phyloP scores from a whole-genome alignment of 2,888 invertebrate genomes.

The Caenorhabditis sp. region DNA sequence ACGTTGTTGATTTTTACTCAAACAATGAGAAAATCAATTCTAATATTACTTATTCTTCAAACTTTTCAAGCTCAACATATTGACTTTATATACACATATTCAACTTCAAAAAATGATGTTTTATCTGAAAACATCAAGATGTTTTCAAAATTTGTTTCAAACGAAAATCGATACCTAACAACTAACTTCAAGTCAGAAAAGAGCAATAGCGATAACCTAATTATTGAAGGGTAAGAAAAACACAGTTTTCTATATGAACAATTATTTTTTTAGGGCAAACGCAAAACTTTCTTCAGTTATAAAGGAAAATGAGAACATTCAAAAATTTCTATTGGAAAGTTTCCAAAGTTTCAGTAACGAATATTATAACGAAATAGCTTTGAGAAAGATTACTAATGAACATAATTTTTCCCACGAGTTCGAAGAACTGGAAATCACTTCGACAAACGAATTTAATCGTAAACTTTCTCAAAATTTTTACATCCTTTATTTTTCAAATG shows the following conservation, averaged over 20 bases:
- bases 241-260: background rate
- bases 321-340: background rate
- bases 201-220: background rate
- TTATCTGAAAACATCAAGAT: background rate
- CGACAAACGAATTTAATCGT: background rate
- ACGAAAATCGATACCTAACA: slow-evolving; percentile 28
- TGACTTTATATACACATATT: background rate
- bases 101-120: background rate
- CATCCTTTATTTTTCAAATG: slow-evolving; percentile 4
- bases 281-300: slow-evolving; percentile 12
- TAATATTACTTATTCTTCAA: background rate
- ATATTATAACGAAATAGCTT: slow-evolving; percentile 1
- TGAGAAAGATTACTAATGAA: background rate
- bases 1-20: background rate
- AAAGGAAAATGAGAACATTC: background rate
- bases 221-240: background rate
- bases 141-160: slow-evolving; percentile 12
- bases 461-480: background rate
- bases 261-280: slow-evolving; percentile 18
- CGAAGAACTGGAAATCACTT: background rate
- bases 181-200: background rate
- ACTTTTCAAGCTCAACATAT: background rate
- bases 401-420: background rate
- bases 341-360: slow-evolving; percentile 2
- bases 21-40: background rate